Conservation (phyloP, 2,888 invertebrate species). For the Apamea crenata region DNA sequence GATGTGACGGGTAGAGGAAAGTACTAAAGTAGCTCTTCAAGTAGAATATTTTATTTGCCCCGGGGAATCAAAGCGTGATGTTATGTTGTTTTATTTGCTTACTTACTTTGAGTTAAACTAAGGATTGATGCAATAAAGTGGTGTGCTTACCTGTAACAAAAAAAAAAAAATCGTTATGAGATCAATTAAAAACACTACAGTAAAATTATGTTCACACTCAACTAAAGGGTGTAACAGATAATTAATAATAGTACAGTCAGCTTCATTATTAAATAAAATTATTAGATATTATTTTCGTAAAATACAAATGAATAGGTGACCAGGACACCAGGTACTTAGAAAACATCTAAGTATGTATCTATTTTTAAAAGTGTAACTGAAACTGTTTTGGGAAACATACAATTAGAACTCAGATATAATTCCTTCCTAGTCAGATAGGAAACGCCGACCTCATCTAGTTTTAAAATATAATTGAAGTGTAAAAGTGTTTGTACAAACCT, state of each 20-base stretch:
- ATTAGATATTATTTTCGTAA: neutral
- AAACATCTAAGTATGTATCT: neutral
- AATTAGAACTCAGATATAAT: neutral
- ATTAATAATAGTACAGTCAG: constrained; percentile 1
- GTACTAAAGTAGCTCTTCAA: no score
- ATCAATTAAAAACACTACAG: neutral
- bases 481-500: no score
- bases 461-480: no score
- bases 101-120: no score
- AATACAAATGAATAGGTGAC: neutral
- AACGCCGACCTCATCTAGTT: no score
- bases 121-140: neutral
- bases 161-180: neutral
- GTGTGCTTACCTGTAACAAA: constrained; percentile 52
- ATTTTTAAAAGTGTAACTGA: neutral
- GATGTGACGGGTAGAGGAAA: no score
- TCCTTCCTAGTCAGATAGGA: no score
- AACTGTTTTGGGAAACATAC: no score
- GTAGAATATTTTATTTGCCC: no score
- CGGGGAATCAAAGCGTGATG: no score
- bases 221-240: neutral
- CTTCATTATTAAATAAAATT: neutral
- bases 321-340: neutral
- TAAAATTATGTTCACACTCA: neutral
- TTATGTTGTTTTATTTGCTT: neutral